A percentile compares a stretch with the other conserved stretches of the same genome.
These are phyloP conservation scores for Potamarius usumacintae DNA, from an alignment of 2,113 vertebrate genomes.

Conservation along the genomic window DNA sequence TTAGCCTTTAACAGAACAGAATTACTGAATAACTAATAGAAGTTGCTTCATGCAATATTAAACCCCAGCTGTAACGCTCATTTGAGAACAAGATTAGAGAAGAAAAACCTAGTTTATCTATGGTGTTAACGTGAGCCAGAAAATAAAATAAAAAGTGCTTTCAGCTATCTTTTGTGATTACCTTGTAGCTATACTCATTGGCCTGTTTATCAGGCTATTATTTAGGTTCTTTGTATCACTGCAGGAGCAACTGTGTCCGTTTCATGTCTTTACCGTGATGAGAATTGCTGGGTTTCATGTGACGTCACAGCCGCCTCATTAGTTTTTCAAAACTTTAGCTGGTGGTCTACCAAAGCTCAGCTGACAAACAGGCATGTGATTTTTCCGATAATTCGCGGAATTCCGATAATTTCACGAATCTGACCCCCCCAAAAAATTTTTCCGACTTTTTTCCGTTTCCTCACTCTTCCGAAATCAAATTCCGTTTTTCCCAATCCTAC, in stretches of 20 bases:
- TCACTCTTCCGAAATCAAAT: too few relatives aligned
- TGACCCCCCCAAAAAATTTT: too few relatives aligned
- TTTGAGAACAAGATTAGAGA: not conserved
- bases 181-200: not conserved
- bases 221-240: not conserved
- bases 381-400: too few relatives aligned
- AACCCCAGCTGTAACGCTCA: slow-evolving; percentile 18
- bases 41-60: slow-evolving; percentile 26
- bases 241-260: too few relatives aligned
- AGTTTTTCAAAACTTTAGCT: too few relatives aligned
- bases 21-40: slow-evolving; percentile 34
- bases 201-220: not conserved
- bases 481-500: too few relatives aligned
- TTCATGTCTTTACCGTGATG: not conserved
- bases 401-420: too few relatives aligned
- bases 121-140: not conserved
- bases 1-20: slow-evolving; percentile 28
- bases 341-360: too few relatives aligned
- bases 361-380: too few relatives aligned
- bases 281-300: not conserved
- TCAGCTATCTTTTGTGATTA: not conserved
- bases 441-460: too few relatives aligned
- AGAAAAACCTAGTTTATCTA: not conserved
- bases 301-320: too few relatives aligned
- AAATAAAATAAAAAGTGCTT: not conserved